Conservation (phyloP, 92 coral and sea anemone species). For the Parazoanthus atlanticus region DNA sequence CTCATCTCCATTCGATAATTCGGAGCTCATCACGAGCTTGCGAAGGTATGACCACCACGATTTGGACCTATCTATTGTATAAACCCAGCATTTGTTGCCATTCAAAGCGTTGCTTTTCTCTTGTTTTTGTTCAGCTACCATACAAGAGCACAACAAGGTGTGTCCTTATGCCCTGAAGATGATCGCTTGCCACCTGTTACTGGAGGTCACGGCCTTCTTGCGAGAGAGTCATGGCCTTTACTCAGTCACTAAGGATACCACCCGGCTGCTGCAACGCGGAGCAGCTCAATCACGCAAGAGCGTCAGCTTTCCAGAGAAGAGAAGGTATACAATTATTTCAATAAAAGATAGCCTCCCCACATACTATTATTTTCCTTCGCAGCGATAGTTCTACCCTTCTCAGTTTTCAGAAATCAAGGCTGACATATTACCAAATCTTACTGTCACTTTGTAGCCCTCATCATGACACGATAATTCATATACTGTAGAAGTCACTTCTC, state of each 20-base stretch:
- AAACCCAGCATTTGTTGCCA: not conserved
- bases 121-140: slow-evolving; percentile 67
- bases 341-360: not conserved
- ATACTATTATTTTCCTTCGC: not conserved
- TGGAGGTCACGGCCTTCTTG: slow-evolving; percentile 97
- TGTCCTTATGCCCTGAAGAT: slow-evolving; percentile 94
- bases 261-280: slow-evolving; percentile 54
- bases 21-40: not conserved
- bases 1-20: no score
- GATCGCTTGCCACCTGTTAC: slow-evolving; percentile 95
- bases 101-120: not conserved
- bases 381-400: no score
- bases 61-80: not conserved
- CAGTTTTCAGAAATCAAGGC: no score
- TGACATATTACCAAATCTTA: no score
- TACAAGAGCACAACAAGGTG: slow-evolving; percentile 76
- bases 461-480: no score
- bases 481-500: no score
- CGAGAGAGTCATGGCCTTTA: slow-evolving; percentile 96
- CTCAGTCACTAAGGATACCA: slow-evolving; percentile 65
- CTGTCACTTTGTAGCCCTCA: no score
- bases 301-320: slow-evolving; percentile 53
- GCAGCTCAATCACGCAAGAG: slow-evolving; percentile 58
- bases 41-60: not conserved
- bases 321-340: slow-evolving; percentile 39